Evolutionary conservation across 2,113 vertebrate species (phyloP).

Genomic region (Aspiorhynchus laticeps): DNA sequence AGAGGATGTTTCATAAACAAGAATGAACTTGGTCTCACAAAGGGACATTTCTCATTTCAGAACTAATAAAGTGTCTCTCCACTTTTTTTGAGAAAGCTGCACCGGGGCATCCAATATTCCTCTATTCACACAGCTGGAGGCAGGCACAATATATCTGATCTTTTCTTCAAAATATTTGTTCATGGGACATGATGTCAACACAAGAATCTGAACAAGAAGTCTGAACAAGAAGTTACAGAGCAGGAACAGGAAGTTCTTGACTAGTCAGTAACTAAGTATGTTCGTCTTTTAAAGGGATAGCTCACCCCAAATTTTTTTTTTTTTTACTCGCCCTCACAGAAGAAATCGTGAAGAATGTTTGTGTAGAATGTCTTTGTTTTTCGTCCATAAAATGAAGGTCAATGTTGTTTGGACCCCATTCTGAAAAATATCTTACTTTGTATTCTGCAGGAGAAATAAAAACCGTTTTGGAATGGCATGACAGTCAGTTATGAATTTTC

Average conservation of each 20-base stretch:
- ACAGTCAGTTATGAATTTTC: background rate
- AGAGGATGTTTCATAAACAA: conserved; percentile 43
- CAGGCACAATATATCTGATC: background rate
- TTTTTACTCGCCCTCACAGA: background rate
- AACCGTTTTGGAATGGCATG: background rate
- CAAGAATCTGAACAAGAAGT: background rate
- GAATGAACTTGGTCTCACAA: conserved; percentile 20
- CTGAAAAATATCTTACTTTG: background rate
- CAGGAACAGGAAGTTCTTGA: background rate
- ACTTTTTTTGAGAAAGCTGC: background rate
- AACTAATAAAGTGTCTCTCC: conserved; percentile 25
- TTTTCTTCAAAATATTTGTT: background rate
- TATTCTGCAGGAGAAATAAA: background rate
- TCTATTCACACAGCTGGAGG: conserved; percentile 1
- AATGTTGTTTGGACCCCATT: background rate
- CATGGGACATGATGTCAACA: background rate
- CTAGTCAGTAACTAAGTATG: background rate
- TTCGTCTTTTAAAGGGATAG: background rate
- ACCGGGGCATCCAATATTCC: conserved; percentile 1
- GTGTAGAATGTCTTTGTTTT: background rate
- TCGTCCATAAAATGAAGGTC: background rate
- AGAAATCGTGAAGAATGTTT: background rate
- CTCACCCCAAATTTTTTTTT: background rate
- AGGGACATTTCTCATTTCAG: conserved; percentile 38
- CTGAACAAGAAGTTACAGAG: background rate